These are phyloP conservation scores for Sebastes cheni DNA, from an alignment of 2,797 vertebrate genomes.

Conservation along the genomic window DNA sequence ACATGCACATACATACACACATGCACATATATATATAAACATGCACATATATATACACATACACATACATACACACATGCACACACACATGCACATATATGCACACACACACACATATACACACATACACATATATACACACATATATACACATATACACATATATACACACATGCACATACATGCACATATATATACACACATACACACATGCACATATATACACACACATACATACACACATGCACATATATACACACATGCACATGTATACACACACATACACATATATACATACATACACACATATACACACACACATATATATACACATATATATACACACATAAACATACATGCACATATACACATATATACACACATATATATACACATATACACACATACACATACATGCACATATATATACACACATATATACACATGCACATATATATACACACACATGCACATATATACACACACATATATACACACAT, in stretches of 20 bases:
- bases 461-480: fast-evolving
- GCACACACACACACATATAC: fast-evolving
- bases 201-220: fast-evolving
- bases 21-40: fast-evolving
- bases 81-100: no score
- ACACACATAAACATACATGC: fast-evolving
- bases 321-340: fast-evolving
- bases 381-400: no score
- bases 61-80: no score
- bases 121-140: fast-evolving
- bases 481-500: fast-evolving
- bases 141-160: fast-evolving
- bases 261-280: fast-evolving
- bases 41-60: fast-evolving
- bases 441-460: neutral
- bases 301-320: no score
- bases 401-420: no score
- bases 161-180: fast-evolving
- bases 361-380: no score
- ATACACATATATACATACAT: no score
- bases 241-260: fast-evolving
- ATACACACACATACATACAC: no score
- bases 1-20: no score
- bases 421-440: no score
- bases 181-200: fast-evolving